A percentile compares a stretch with the other conserved stretches of the same genome.
These are phyloP conservation scores for Epinephelus cyanopodus DNA, from an alignment of 2,113 vertebrate genomes.

Conservation along the genomic window DNA sequence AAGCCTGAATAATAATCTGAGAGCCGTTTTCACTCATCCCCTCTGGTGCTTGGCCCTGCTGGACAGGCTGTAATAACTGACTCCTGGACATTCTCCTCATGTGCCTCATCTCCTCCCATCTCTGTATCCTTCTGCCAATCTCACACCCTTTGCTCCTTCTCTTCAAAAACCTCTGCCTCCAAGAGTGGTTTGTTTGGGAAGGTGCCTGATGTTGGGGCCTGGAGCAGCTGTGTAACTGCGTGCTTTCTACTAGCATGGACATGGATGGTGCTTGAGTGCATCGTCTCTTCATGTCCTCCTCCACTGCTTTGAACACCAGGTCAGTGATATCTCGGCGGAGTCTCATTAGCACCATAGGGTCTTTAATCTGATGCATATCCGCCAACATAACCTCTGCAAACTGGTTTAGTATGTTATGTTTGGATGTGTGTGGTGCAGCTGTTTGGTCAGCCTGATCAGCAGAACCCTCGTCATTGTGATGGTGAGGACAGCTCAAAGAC, in stretches of 20 bases:
- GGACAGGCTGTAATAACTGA: not conserved
- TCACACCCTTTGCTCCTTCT: constrained; percentile 5
- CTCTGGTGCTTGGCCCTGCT: not conserved
- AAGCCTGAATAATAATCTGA: constrained; percentile 8
- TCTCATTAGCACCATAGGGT: constrained; percentile 51
- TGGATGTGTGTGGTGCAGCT: not conserved
- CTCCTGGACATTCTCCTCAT: constrained; percentile 9
- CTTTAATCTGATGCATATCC: constrained; percentile 53
- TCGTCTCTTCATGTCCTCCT: constrained; percentile 34
- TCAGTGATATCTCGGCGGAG: constrained; percentile 53
- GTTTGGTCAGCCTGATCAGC: not conserved
- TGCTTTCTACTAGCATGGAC: not conserved
- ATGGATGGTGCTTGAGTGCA: not conserved
- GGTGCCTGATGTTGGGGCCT: not conserved
- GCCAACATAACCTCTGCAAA: constrained; percentile 50
- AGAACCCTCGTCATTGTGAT: not conserved
- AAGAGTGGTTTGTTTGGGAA: not conserved
- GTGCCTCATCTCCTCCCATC: constrained; percentile 21
- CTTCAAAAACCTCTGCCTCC: constrained; percentile 7
- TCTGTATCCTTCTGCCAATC: not conserved
- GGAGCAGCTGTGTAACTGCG: not conserved
- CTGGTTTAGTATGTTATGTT: constrained; percentile 23
- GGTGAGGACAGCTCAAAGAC: constrained; percentile 29
- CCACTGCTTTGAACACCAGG: constrained; percentile 53
- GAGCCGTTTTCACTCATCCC: not conserved